Percentiles rank a stretch among this genome's conserved stretches.
phyloP scores from a whole-genome alignment of 23 tunicate genomes.

The Aplidium turbinatum region DNA sequence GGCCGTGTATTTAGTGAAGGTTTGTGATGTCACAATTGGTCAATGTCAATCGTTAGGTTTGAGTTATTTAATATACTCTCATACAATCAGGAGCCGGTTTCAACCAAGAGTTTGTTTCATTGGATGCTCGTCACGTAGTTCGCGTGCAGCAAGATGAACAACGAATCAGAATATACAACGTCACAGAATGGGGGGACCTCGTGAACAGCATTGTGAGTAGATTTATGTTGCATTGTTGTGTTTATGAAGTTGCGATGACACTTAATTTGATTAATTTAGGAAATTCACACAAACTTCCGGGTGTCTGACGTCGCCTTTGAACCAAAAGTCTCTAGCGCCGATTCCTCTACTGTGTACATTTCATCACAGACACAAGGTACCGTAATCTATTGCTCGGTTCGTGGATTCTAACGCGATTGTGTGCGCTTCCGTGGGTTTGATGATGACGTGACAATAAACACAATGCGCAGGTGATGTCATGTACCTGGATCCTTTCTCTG shows the following conservation, averaged over 20 bases:
- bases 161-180: slow-evolving; percentile 17
- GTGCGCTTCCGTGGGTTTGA: too few species aligned
- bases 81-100: not conserved
- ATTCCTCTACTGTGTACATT: slow-evolving; percentile 36
- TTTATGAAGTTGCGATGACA: not conserved
- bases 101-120: slow-evolving; percentile 23
- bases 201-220: slow-evolving; percentile 11
- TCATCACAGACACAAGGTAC: slow-evolving; percentile 49
- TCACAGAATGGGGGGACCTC: slow-evolving; percentile 22
- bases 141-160: slow-evolving; percentile 17
- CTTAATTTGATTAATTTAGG: slow-evolving; percentile 20
- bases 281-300: slow-evolving; percentile 41
- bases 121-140: slow-evolving; percentile 17
- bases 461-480: slow-evolving; percentile 30
- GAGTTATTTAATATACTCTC: too few species aligned
- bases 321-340: slow-evolving; percentile 7
- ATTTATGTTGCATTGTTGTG: not conserved
- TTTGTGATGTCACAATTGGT: too few species aligned
- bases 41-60: not conserved
- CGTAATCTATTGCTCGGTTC: not conserved
- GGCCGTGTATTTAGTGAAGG: not conserved
- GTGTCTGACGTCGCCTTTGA: slow-evolving; percentile 49
- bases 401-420: not conserved
- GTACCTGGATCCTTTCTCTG: slow-evolving; percentile 31
- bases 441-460: too few species aligned